Evolutionary conservation across 2,888 invertebrate species (phyloP), one percentile per base, ranked within the genome.

Genomic region (Byasa hedistus): DNA sequence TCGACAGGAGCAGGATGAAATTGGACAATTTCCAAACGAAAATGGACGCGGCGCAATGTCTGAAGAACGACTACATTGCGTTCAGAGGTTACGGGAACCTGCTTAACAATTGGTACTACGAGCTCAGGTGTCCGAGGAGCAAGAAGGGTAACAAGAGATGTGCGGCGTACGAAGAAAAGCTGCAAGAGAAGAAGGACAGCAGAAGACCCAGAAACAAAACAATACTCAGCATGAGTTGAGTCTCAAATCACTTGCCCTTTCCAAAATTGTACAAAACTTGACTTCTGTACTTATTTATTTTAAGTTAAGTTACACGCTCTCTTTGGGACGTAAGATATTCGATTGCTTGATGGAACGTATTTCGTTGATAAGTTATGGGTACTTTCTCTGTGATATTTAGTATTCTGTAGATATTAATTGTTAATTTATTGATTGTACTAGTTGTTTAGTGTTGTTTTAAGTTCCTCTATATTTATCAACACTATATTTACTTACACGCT

Each of bases 1-100:
- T 92, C 24, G 84, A 83, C 27, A 86, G 83, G 64, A 86, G 82
- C 55, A 86, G 84, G 58, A 77, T 84, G 69, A 84, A 88, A 68
- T 82, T 92, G 74, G 85, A 87, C 39, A 71, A 71, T 3, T 75
- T 89, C 68, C 78, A 82, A 66, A 79, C 79, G 64, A 85, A 86
- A 74, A 91, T 93, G 1, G 92, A 93, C 74, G 82, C 91, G 2
- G 93, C 93, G 0, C 80, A 87, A 66, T 93, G 93, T 76, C 83
- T 93, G 58, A 91, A 93, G 69, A 92, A 93, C 71, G 95, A 95
- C 77, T 92, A 93, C 77, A 93, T 93, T 44, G 93, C 94, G 3
- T 88, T 94, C 66, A 91, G 92, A 71, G 91, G 92, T 15, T 94
- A 94, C 76, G 91, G 91, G 44, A 92, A 87, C 57, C 92, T 94